Evolutionary conservation across 2,797 vertebrate genomes (phyloP).

Genomic region (Catamblyrhynchus diadema): DNA sequence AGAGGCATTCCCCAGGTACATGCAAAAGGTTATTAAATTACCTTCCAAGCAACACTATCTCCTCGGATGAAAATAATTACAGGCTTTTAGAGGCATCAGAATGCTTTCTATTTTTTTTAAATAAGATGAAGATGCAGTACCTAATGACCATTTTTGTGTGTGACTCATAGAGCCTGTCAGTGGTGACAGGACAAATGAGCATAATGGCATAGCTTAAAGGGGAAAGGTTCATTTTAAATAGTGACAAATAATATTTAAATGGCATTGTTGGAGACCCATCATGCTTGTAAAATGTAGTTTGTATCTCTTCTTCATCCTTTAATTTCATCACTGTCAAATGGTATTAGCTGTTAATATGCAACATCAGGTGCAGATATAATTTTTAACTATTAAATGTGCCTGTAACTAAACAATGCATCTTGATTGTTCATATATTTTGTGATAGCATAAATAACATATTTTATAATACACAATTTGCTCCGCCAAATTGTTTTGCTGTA

Average conservation of each 20-base stretch:
- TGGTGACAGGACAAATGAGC: slow-evolving; percentile 96
- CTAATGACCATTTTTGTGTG: slow-evolving; percentile 99
- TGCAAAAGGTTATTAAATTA: slow-evolving; percentile 99
- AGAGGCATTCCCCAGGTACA: slow-evolving; percentile 99
- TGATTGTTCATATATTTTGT: slow-evolving; percentile 70
- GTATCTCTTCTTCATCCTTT: slow-evolving; percentile 82
- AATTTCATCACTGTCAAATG: slow-evolving; percentile 82
- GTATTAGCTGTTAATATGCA: slow-evolving; percentile 81
- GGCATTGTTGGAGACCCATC: slow-evolving; percentile 93
- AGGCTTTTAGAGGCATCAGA: slow-evolving; percentile 94
- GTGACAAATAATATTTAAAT: slow-evolving; percentile 94
- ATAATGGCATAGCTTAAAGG: slow-evolving; percentile 96
- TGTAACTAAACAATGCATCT: slow-evolving; percentile 76
- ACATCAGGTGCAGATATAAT: slow-evolving; percentile 83
- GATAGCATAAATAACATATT: slow-evolving; percentile 61
- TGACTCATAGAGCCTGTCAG: slow-evolving; percentile 98
- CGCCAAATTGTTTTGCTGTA: slow-evolving; percentile 43
- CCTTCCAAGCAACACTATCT: slow-evolving; percentile 93
- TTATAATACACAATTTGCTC: slow-evolving; percentile 49
- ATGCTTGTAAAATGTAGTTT: slow-evolving; percentile 89
- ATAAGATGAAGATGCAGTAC: slow-evolving; percentile 95
- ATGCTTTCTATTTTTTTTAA: slow-evolving; percentile 90
- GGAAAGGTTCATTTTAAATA: slow-evolving; percentile 89
- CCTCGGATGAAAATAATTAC: slow-evolving; percentile 99
- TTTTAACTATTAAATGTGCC: slow-evolving; percentile 79